These are phyloP conservation scores for Xanthostigma xanthostigma DNA, from an alignment of 2,888 invertebrate genomes.

Conservation along the genomic window DNA sequence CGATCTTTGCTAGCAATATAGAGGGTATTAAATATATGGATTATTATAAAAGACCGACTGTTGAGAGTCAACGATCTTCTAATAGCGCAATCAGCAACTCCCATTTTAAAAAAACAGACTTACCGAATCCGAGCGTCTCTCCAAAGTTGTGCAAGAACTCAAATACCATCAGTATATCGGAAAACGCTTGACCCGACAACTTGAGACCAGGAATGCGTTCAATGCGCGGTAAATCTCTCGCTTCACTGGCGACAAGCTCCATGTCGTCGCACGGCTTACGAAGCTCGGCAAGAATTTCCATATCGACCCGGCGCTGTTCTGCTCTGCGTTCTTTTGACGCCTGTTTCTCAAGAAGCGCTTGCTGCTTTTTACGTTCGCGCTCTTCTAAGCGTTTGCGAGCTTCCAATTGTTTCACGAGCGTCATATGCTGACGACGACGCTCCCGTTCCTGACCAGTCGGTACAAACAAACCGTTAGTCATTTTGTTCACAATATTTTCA, in stretches of 20 bases:
- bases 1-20: too few relatives aligned
- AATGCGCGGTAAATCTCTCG: conserved; percentile 52
- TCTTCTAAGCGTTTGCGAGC: conserved; percentile 77
- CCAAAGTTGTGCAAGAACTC: conserved; percentile 96
- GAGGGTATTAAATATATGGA: too few relatives aligned
- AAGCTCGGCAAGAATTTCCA: conserved; percentile 51
- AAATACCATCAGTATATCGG: conserved; percentile 85
- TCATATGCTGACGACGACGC: conserved; percentile 77
- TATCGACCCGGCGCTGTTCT: conserved; percentile 49
- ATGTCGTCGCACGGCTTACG: conserved; percentile 88
- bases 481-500: too few relatives aligned
- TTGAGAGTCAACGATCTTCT: not conserved
- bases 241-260: conserved; percentile 49
- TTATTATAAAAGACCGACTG: not conserved
- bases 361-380: conserved; percentile 57
- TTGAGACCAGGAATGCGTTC: conserved; percentile 58
- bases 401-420: conserved; percentile 76
- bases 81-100: not conserved
- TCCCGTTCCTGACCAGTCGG: conserved; percentile 56
- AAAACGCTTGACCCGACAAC: conserved; percentile 77
- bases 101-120: conserved; percentile 23
- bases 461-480: too few relatives aligned
- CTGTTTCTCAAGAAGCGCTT: conserved; percentile 69
- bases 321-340: conserved; percentile 74
- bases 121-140: conserved; percentile 84